Evolutionary conservation across 2,888 invertebrate species (phyloP).

Genomic region (Aleiodes leptofemur): DNA sequence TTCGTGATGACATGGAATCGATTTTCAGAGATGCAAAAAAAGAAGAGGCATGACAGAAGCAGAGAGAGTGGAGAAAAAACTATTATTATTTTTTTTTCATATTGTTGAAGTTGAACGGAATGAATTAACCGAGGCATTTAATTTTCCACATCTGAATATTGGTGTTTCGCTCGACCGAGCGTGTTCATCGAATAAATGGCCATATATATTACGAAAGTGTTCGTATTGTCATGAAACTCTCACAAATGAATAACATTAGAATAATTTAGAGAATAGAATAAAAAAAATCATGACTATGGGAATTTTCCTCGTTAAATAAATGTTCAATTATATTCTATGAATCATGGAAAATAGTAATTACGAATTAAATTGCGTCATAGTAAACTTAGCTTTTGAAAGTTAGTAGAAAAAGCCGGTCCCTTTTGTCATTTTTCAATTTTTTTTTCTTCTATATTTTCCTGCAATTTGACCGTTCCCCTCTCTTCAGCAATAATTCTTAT

Average conservation of each 20-base stretch:
- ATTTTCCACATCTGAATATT: constrained; percentile 29
- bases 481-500: too few species aligned
- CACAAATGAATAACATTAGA: background rate
- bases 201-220: background rate
- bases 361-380: too few species aligned
- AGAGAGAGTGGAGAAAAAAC: too few species aligned
- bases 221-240: background rate
- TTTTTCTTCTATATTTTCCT: too few species aligned
- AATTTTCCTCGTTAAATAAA: background rate
- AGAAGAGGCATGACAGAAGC: too few species aligned
- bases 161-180: constrained; percentile 9
- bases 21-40: too few species aligned
- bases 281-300: background rate
- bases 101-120: constrained; percentile 1
- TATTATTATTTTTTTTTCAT: background rate
- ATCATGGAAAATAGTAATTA: too few species aligned
- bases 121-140: constrained; percentile 16
- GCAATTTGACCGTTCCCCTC: too few species aligned
- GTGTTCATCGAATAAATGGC: background rate
- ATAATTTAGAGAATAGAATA: background rate
- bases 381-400: too few species aligned
- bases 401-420: too few species aligned
- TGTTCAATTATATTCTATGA: background rate
- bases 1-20: too few species aligned
- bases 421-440: too few species aligned